A percentile compares a stretch with the other conserved stretches of the same genome.
Evolutionary conservation across 1,140 invertebrate species (phyloP).

Genomic region (Orius insidiosus): DNA sequence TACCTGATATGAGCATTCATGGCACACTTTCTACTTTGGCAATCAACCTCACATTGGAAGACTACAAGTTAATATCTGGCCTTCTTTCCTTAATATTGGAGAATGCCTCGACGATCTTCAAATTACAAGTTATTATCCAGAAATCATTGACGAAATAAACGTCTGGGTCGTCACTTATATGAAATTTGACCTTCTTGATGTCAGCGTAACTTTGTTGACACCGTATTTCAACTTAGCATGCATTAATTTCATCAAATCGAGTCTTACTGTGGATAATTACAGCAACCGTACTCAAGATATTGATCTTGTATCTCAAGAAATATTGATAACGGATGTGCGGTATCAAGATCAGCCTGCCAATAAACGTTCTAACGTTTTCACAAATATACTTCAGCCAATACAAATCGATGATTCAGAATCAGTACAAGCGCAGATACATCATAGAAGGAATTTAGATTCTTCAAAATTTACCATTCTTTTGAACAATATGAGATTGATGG

Average conservation of each 20-base stretch:
- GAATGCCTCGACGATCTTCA: constrained; percentile 59
- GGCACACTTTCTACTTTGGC: constrained; percentile 74
- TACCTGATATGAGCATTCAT: constrained; percentile 72
- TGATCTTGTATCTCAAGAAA: constrained; percentile 83
- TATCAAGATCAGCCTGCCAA: constrained; percentile 44
- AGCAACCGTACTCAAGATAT: constrained; percentile 82
- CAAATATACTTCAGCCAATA: constrained; percentile 70
- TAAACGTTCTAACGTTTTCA: constrained; percentile 68
- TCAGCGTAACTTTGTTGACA: constrained; percentile 51
- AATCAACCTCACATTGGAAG: constrained; percentile 60
- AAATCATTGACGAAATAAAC: constrained; percentile 9
- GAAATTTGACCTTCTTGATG: constrained; percentile 72
- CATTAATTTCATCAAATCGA: constrained; percentile 82
- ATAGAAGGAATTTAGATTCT: constrained; percentile 43
- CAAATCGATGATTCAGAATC: constrained; percentile 12
- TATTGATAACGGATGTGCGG: constrained; percentile 67
- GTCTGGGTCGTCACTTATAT: constrained; percentile 62
- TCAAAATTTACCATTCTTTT: constrained; percentile 76
- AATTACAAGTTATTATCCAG: constrained; percentile 8
- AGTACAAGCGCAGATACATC: constrained; percentile 75
- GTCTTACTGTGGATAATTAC: constrained; percentile 62
- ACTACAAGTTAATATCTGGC: constrained; percentile 78
- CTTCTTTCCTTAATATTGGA: constrained; percentile 79
- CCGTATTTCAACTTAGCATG: constrained; percentile 46
- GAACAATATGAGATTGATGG: constrained; percentile 90